Base-by-base conservation (phyloP, 2,888 invertebrate genomes). In the Tipula lateralis region DNA sequence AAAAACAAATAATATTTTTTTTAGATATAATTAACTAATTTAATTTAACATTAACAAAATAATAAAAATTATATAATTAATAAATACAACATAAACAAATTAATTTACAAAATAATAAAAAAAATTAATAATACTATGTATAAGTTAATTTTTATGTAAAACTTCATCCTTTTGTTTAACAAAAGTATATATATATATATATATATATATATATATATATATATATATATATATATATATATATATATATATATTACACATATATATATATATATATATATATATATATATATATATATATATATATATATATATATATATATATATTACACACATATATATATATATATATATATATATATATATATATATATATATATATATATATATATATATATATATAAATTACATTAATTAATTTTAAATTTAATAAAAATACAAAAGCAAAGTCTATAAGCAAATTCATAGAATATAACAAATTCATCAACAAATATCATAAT, bases 81-180 rank as follows among this genome's bases (percentile, higher is more conserved):
- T 32, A 34, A 30, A 84, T 30, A 39, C 24, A 84, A 84, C 29
- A 82, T 30, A 82, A 82, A 82, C 32, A 32, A 30, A 82, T 30
- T 16, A 82, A 82, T 82, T 32, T 81, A 9, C 29, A 82, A 39
- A 39, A 39, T 39, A 39, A 82, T 82, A 30, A 30, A 82, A 82
- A 82, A 19, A 82, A 82, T 82, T 82, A 82, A 82, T 82, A 82
- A 82, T 82, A 82, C 82, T 82, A 82, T 30, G 82, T 82, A 30
- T 30, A 82, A 82, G 82, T 82, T 82, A 82, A 82, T 82, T 82
- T 82, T 82, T 82, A 82, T 82, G 82, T 82, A 16, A 29, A 82
- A 82, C 30, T 82, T 82, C 66, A 66, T 66, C n/a, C 32, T 82
- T 82, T 82, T 82, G 82, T 82, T 82, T 30, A 82, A 82, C 82